Evolutionary conservation across 2,797 vertebrate species (phyloP).

Genomic region (Peromyscus aztecus): DNA sequence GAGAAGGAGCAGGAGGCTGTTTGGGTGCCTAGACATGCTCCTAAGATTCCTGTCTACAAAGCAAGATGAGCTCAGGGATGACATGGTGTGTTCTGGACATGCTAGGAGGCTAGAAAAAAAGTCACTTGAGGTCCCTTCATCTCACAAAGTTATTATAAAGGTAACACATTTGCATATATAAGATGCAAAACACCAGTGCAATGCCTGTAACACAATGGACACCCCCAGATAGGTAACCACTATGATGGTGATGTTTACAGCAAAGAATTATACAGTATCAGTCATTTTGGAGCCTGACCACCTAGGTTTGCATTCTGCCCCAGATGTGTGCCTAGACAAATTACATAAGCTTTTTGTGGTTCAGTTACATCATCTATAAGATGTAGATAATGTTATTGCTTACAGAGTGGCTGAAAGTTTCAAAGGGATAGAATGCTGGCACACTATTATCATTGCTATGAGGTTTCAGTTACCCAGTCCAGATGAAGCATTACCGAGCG

Average conservation of each 20-base stretch:
- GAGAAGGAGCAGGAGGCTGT: background rate
- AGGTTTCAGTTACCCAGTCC: background rate
- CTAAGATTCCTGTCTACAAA: background rate
- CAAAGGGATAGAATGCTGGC: background rate
- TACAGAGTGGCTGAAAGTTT: background rate
- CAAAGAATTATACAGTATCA: background rate
- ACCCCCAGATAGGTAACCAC: background rate
- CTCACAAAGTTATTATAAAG: background rate
- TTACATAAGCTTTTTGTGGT: background rate
- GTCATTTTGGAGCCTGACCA: background rate
- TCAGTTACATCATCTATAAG: background rate
- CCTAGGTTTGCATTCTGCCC: background rate
- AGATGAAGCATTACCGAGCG: background rate
- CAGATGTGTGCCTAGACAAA: background rate
- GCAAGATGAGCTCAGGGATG: background rate
- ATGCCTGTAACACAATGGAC: background rate
- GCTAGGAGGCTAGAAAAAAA: background rate
- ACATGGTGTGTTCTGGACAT: background rate
- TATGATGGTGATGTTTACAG: background rate
- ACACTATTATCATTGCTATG: background rate
- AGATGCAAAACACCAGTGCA: background rate
- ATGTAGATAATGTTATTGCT: background rate
- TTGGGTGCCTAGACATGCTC: too few species aligned
- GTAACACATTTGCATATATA: background rate
- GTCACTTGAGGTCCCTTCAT: background rate